Percentiles rank a stretch among this genome's conserved stretches.
Evolutionary conservation across 2,113 vertebrate species (phyloP).

Genomic region (Halichoerus grypus): DNA sequence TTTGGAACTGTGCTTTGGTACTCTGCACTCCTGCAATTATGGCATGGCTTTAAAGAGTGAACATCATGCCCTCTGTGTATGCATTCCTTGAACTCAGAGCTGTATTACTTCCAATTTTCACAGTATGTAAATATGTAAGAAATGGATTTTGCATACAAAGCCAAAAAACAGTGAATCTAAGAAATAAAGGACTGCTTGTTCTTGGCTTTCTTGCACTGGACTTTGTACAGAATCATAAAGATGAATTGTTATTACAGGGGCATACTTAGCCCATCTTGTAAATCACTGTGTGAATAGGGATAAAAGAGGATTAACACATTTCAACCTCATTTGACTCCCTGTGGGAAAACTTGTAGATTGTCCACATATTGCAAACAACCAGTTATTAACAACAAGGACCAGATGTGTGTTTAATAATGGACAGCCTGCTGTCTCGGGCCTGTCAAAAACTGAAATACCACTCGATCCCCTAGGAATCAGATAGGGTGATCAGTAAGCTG

Average conservation of each 20-base stretch:
- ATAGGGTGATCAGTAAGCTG: neutral
- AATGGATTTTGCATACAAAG: conserved; percentile 21
- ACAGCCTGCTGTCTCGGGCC: conserved; percentile 9
- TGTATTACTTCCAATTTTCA: conserved; percentile 54
- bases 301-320: conserved; percentile 66
- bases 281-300: conserved; percentile 62
- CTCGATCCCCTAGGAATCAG: neutral
- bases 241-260: conserved; percentile 45
- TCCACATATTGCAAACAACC: neutral
- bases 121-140: conserved; percentile 37
- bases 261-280: conserved; percentile 63
- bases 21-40: neutral
- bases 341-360: conserved; percentile 49
- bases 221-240: conserved; percentile 47
- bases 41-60: neutral
- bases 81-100: conserved; percentile 35
- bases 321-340: conserved; percentile 57
- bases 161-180: neutral
- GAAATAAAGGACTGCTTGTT: conserved; percentile 41
- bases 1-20: neutral
- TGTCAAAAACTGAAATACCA: conserved; percentile 37
- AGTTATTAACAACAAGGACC: conserved; percentile 40
- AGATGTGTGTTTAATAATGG: conserved; percentile 64
- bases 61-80: neutral
- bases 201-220: conserved; percentile 4